These are phyloP conservation scores for Lagopus muta DNA, from an alignment of 2,113 vertebrate genomes.

Conservation along the genomic window DNA sequence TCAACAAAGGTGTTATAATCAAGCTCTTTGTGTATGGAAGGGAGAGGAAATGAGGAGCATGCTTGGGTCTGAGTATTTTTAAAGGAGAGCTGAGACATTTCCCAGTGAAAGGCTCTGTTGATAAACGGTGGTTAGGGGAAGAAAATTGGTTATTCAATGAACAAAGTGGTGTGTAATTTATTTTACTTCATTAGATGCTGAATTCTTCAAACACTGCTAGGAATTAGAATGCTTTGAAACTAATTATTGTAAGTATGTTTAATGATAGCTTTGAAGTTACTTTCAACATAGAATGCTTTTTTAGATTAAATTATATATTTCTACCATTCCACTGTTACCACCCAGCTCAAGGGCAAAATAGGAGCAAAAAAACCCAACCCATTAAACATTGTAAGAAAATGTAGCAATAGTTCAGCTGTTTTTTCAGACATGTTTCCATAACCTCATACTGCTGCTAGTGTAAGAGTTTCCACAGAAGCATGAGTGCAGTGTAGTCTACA, in stretches of 20 bases:
- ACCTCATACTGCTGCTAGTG: background rate
- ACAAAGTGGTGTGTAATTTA: slow-evolving; percentile 71
- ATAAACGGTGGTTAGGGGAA: slow-evolving; percentile 71
- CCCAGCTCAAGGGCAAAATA: background rate
- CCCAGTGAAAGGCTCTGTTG: slow-evolving; percentile 51
- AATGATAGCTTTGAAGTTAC: slow-evolving; percentile 75
- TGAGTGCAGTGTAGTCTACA: background rate
- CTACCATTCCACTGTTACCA: slow-evolving; percentile 22
- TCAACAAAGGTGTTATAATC: background rate
- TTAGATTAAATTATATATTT: slow-evolving; percentile 63
- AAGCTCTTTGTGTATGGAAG: background rate
- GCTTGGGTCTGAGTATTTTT: background rate
- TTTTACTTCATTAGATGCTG: slow-evolving; percentile 78
- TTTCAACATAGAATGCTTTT: slow-evolving; percentile 39
- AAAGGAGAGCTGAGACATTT: slow-evolving; percentile 42
- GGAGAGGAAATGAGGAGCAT: background rate
- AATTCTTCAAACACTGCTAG: slow-evolving; percentile 68
- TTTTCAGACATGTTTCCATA: slow-evolving; percentile 16
- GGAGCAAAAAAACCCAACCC: background rate
- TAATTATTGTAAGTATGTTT: slow-evolving; percentile 76
- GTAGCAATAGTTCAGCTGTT: background rate
- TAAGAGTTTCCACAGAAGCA: background rate
- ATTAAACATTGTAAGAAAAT: slow-evolving; percentile 22
- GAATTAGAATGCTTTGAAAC: slow-evolving; percentile 72
- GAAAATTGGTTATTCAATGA: slow-evolving; percentile 77